Evolutionary conservation across 2,888 invertebrate species (phyloP).

Genomic region (Tetragonisca angustula): DNA sequence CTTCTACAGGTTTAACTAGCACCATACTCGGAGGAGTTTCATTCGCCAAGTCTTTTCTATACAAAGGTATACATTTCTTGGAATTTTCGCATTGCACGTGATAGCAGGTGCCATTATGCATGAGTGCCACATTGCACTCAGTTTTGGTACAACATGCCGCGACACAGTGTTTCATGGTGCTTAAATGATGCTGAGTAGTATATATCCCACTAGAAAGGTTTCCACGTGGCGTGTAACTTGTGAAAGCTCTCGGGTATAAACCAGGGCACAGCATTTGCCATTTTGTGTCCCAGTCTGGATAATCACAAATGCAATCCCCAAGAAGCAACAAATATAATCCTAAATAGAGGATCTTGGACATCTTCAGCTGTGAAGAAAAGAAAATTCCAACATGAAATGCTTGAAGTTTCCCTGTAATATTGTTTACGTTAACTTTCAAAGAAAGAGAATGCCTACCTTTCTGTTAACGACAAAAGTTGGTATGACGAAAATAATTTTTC

Average conservation of each 20-base stretch:
- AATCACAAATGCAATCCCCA: slow-evolving; percentile 71
- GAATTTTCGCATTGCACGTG: slow-evolving; percentile 90
- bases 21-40: slow-evolving; percentile 90
- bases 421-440: neutral
- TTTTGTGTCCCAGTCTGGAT: slow-evolving; percentile 73
- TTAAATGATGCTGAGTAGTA: slow-evolving; percentile 85
- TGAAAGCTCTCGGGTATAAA: slow-evolving; percentile 86
- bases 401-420: neutral
- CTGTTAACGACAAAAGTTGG: slow-evolving; percentile 1
- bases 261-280: slow-evolving; percentile 85
- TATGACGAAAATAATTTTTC: slow-evolving; percentile 25
- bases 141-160: slow-evolving; percentile 88
- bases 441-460: slow-evolving; percentile 39
- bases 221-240: slow-evolving; percentile 86
- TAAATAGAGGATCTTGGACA: slow-evolving; percentile 69
- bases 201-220: slow-evolving; percentile 85
- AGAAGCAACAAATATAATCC: slow-evolving; percentile 73
- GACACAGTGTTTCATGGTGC: slow-evolving; percentile 87
- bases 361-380: slow-evolving; percentile 56
- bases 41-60: slow-evolving; percentile 85
- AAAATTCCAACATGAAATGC: neutral
- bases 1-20: slow-evolving; percentile 89
- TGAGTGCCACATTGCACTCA: slow-evolving; percentile 92
- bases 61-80: slow-evolving; percentile 89
- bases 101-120: slow-evolving; percentile 90